Conservation (phyloP, 1,140 invertebrate genomes). For the Heliconius melpomene region DNA sequence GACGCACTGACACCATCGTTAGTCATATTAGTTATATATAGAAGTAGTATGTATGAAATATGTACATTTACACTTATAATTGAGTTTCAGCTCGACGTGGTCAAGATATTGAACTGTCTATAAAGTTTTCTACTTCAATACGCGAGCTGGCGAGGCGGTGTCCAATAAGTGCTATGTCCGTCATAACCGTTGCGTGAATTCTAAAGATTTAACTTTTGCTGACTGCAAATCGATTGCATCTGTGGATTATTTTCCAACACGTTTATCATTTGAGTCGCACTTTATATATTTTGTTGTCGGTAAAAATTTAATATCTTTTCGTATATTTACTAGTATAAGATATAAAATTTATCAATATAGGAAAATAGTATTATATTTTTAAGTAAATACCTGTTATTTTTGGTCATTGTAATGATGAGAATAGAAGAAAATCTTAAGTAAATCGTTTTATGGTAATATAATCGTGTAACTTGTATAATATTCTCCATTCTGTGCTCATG, state of each 20-base stretch:
- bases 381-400: neutral
- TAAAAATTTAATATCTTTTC: neutral
- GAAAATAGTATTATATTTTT: neutral
- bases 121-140: conserved; percentile 32
- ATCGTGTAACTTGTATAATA: neutral
- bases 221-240: conserved; percentile 9
- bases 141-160: conserved; percentile 25
- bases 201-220: conserved; percentile 12
- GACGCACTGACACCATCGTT: neutral
- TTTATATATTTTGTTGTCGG: neutral
- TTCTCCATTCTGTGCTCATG: neutral
- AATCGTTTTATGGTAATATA: neutral
- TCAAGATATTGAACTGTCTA: conserved; percentile 24
- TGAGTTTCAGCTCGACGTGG: conserved; percentile 3
- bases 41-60: neutral
- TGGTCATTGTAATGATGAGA: neutral
- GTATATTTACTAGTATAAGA: neutral
- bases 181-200: conserved; percentile 25
- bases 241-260: conserved; percentile 9
- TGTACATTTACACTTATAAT: conserved; percentile 1
- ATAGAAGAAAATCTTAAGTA: neutral
- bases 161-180: conserved; percentile 22
- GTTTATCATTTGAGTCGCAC: neutral
- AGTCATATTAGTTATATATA: neutral
- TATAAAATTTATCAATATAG: no score